A percentile compares a stretch with the other conserved stretches of the same genome.
These are phyloP conservation scores for Cebidichthys violaceus DNA, from an alignment of 2,113 vertebrate genomes.

Conservation along the genomic window DNA sequence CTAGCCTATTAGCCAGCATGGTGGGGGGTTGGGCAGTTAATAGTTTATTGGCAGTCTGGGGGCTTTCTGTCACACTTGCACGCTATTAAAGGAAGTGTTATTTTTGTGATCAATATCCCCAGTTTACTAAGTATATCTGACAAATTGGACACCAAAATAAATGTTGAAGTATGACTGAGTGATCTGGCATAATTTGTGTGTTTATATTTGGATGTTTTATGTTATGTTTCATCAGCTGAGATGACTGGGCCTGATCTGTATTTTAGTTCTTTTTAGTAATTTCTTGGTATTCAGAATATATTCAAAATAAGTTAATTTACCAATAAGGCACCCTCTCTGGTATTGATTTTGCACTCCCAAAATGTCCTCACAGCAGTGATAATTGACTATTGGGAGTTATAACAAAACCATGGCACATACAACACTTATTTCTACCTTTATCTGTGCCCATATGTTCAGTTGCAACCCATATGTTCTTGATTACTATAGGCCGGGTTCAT, in stretches of 20 bases:
- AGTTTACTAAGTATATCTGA: background rate
- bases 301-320: background rate
- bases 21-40: constrained; percentile 43
- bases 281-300: background rate
- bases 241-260: background rate
- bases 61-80: constrained; percentile 30
- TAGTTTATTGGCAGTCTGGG: constrained; percentile 38
- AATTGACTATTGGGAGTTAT: background rate
- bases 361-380: background rate
- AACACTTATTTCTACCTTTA: background rate
- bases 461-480: background rate
- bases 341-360: background rate
- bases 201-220: background rate
- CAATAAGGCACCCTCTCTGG: background rate
- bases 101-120: constrained; percentile 21
- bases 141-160: background rate
- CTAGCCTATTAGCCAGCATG: constrained; percentile 46
- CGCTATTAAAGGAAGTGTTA: background rate
- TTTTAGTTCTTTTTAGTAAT: background rate
- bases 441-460: background rate
- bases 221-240: background rate
- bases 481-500: background rate
- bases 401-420: background rate
- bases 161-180: background rate
- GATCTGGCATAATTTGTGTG: background rate